Evolutionary conservation across 1,140 invertebrate species (phyloP), one percentile per base, ranked within the genome.

Genomic region (Octopus sinensis): DNA sequence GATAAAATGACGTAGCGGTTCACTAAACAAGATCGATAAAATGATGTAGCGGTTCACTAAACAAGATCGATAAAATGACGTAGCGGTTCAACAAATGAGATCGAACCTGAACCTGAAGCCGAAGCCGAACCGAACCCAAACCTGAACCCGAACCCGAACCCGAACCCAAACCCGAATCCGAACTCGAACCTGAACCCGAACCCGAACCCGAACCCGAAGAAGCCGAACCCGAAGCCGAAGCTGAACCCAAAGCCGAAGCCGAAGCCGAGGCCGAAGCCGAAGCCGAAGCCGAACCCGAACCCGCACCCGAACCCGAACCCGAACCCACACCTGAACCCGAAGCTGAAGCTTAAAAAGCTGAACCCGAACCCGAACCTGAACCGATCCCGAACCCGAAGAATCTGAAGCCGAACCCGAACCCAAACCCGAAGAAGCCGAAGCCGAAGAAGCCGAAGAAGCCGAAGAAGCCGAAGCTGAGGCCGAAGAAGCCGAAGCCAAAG

Each of bases 331-430:
- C 62, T n/a, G 62, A 68, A 9, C 62, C 62, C 62, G 62, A 68
- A 68, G 9, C 62, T n/a, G 62, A 68, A 68, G 9, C 62, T n/a
- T 9, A 68, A 68, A n/a, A 68, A 68, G 9, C 62, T n/a, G 62
- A 68, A 68, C 62, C 62, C 62, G 62, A 68, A 68, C 62, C 62
- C 62, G 62, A 68, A 68, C 62, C 62, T n/a, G 62, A 68, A 68
- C 62, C 62, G 62, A 68, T 10, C 62, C 62, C 62, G 62, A 68
- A 68, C 62, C 62, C 62, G 62, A 68, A 68, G 62, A 68, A 68
- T n/a, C 62, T n/a, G 62, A 68, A 68, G 9, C 62, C 62, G 62
- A 68, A 68, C 62, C 62, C 62, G 62, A 68, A 68, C 62, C 62
- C 62, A n/a, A 68, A 68, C 62, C 62, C 62, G 62, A 68, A 68